Conservation (phyloP, 1,140 invertebrate species). For the Drosophila equinoxialis region DNA sequence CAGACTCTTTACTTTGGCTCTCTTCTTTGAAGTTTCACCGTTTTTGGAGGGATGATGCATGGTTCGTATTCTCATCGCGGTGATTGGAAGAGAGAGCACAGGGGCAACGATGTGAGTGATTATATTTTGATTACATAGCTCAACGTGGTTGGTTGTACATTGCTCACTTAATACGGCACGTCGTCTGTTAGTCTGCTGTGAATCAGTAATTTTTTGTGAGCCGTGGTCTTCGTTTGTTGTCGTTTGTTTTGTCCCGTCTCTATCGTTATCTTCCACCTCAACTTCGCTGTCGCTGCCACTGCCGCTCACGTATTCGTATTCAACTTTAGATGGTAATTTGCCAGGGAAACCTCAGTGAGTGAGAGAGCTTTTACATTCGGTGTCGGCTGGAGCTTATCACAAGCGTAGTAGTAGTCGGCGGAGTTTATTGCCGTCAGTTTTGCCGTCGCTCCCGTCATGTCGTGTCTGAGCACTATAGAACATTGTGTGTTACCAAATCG, state of each 20-base stretch:
- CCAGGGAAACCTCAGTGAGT: conserved; percentile 68
- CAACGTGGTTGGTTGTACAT: conserved; percentile 81
- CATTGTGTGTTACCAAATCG: conserved; percentile 36
- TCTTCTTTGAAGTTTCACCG: conserved; percentile 78
- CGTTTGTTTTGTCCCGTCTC: conserved; percentile 77
- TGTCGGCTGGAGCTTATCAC: conserved; percentile 65
- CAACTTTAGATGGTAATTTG: conserved; percentile 80
- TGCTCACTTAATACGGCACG: conserved; percentile 73
- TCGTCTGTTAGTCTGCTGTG: conserved; percentile 78
- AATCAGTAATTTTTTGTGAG: conserved; percentile 76
- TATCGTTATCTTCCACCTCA: conserved; percentile 77
- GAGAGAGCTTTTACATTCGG: conserved; percentile 75
- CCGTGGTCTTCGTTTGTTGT: conserved; percentile 74
- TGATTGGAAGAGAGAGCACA: conserved; percentile 78
- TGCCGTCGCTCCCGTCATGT: conserved; percentile 63
- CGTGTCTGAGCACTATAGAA: conserved; percentile 26
- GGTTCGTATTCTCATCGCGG: conserved; percentile 73
- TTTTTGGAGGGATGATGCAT: conserved; percentile 77
- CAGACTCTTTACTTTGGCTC: conserved; percentile 76
- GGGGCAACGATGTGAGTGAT: conserved; percentile 81
- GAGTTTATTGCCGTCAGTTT: conserved; percentile 70
- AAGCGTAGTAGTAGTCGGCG: conserved; percentile 67
- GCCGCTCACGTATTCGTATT: conserved; percentile 69
- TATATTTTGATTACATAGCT: conserved; percentile 82
- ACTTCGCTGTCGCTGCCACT: conserved; percentile 60